phyloP scores from a whole-genome alignment of 2,888 invertebrate genomes.

The Drosophila multiciliata region DNA sequence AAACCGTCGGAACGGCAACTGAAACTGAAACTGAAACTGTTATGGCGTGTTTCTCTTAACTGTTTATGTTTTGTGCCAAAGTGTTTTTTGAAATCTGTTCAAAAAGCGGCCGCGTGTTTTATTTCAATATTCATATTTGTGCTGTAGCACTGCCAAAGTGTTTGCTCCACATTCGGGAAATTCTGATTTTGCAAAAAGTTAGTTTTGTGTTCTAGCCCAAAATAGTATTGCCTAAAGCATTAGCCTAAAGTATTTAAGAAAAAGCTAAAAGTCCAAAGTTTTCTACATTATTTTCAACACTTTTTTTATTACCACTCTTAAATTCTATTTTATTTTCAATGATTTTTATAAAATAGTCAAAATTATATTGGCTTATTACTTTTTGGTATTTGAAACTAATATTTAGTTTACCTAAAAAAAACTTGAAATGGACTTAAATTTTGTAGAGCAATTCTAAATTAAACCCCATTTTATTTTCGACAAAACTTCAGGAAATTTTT shows the following conservation, averaged over 20 bases:
- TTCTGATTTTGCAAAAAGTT: constrained; percentile 45
- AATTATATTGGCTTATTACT: background rate
- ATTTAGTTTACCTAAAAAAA: background rate
- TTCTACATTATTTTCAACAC: background rate
- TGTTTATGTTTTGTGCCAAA: constrained; percentile 36
- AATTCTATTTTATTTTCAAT: background rate
- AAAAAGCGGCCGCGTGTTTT: constrained; percentile 18
- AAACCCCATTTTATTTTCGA: background rate
- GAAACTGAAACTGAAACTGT: constrained; percentile 18
- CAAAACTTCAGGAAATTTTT: constrained; percentile 25
- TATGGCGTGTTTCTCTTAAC: constrained; percentile 48
- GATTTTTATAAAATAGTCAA: background rate
- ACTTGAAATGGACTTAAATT: background rate
- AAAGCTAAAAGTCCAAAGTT: background rate
- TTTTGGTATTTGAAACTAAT: background rate
- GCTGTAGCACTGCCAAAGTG: constrained; percentile 17
- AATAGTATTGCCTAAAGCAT: constrained; percentile 9
- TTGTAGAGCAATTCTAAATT: constrained; percentile 11
- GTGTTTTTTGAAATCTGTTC: constrained; percentile 9
- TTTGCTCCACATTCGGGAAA: constrained; percentile 9
- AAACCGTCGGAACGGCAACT: constrained; percentile 57
- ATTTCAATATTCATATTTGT: constrained; percentile 8
- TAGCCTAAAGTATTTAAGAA: background rate
- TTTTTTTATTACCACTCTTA: background rate
- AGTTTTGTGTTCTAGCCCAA: constrained; percentile 34